phyloP scores from a whole-genome alignment of 2,888 invertebrate genomes.

The Drosophila incognita region DNA sequence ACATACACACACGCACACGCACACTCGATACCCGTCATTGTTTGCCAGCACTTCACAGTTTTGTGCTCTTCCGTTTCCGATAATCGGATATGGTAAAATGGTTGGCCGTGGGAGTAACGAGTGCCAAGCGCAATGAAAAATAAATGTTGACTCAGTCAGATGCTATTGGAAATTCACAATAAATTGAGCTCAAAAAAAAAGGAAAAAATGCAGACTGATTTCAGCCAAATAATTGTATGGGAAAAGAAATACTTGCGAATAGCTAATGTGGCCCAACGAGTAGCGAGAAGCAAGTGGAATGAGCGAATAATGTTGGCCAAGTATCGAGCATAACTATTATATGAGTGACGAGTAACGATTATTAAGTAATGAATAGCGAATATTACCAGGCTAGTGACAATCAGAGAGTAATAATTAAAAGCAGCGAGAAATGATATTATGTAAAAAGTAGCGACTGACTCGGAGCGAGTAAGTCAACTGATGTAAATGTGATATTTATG shows the following conservation, averaged over 20 bases:
- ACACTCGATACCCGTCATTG: conserved; percentile 22
- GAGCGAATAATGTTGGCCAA: neutral
- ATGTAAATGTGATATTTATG: neutral
- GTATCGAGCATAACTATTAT: neutral
- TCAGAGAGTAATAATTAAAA: neutral
- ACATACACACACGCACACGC: neutral
- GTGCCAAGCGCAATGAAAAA: conserved; percentile 28
- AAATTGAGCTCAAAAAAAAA: neutral
- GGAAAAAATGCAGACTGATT: neutral
- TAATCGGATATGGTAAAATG: conserved; percentile 55
- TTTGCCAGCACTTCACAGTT: conserved; percentile 46
- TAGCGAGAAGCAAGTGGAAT: neutral
- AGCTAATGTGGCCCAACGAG: neutral
- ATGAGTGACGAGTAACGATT: conserved; percentile 4
- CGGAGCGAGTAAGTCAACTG: conserved; percentile 6
- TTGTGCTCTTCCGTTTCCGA: conserved; percentile 69
- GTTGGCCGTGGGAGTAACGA: conserved; percentile 49
- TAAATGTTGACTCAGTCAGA: conserved; percentile 1
- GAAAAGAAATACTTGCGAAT: neutral
- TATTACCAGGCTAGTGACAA: neutral
- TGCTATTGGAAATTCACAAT: neutral
- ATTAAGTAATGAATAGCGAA: neutral
- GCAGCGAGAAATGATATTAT: neutral
- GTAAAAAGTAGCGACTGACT: neutral
- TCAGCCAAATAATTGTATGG: neutral